phyloP scores from a whole-genome alignment of 2,888 invertebrate species.

The Xylocampa areola region DNA sequence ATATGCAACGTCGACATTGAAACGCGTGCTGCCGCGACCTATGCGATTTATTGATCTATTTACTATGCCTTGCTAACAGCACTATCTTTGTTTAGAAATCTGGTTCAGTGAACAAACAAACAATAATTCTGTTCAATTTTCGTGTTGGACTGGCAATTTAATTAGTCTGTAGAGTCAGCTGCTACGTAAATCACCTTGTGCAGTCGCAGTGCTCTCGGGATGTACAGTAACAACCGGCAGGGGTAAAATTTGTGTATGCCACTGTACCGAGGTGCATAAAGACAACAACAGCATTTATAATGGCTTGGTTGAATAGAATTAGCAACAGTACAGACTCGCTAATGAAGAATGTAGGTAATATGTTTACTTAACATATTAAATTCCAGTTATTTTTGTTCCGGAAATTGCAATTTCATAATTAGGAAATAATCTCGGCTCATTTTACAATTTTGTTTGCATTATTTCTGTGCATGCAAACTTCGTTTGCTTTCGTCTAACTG shows the following conservation, averaged over 20 bases:
- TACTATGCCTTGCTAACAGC: conserved; percentile 53
- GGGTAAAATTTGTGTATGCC: conserved; percentile 48
- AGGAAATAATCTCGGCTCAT: conserved; percentile 15
- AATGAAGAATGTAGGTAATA: conserved; percentile 15
- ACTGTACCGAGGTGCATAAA: conserved; percentile 35
- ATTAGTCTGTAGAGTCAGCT: conserved; percentile 61
- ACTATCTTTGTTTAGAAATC: conserved; percentile 53
- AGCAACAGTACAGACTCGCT: conserved; percentile 19
- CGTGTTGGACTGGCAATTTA: conserved; percentile 60
- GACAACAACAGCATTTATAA: conserved; percentile 40
- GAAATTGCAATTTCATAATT: conserved; percentile 30
- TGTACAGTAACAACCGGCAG: conserved; percentile 46
- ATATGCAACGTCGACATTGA: conserved; percentile 78
- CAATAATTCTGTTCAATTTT: conserved; percentile 57
- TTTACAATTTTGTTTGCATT: conserved; percentile 27
- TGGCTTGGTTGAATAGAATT: conserved; percentile 36
- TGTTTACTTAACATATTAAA: conserved; percentile 15
- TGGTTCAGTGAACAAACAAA: conserved; percentile 50
- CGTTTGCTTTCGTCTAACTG: conserved; percentile 15
- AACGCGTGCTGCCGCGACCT: conserved; percentile 64
- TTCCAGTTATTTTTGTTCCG: conserved; percentile 11
- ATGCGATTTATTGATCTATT: conserved; percentile 69
- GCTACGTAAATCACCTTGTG: conserved; percentile 61
- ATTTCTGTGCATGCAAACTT: conserved; percentile 9
- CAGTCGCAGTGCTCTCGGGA: conserved; percentile 45